Evolutionary conservation across 1,140 invertebrate species (phyloP), one percentile per base, ranked within the genome.

Genomic region (Hormaphis cornu): DNA sequence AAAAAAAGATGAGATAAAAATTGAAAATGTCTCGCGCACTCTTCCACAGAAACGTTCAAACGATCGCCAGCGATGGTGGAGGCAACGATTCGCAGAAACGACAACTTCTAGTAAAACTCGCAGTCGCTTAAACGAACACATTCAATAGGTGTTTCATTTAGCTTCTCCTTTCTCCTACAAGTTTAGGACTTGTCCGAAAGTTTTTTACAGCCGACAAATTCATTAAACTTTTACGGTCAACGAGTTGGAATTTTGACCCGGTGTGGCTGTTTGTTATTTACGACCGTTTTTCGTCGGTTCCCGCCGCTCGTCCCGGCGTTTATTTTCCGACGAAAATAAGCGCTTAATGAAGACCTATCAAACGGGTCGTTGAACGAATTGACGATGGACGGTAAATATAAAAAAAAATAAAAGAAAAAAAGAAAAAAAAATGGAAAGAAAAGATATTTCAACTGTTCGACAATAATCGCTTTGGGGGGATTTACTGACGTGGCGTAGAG

Each of bases 161-260:
- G 48, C 24, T 50, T 66, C 28, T 48, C 40, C n/a, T n/a, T 35
- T 16, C 7, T 35, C 20, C 44, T 16, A 8, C 10, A 24, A 48
- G 44, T 50, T 50, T 50, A 24, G 28, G 18, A 35, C 5, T n/a
- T n/a, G 30, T 66, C 44, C 44, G 18, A 50, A 50, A 66, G 28
- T 66, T 66, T 63, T 66, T 66, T 50, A 16, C 61, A 46, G 42
- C 10, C 61, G 20, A 44, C 28, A 66, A 66, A 66, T 66, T 66
- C 61, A 48, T 66, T 66, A 66, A 66, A 66, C 44, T 66, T 66
- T 66, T 66, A 66, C 61, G 44, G 61, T 66, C 61, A 66, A 18
- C 50, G 44, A 66, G 28, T 48, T 50, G 44, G 14, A 66, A 50
- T 66, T 50, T 35, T 18, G 22, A 50, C 30, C 18, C 35, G 26